Evolutionary conservation across 1,140 invertebrate species (phyloP), one percentile per base, ranked within the genome.

Genomic region (Musca domestica): DNA sequence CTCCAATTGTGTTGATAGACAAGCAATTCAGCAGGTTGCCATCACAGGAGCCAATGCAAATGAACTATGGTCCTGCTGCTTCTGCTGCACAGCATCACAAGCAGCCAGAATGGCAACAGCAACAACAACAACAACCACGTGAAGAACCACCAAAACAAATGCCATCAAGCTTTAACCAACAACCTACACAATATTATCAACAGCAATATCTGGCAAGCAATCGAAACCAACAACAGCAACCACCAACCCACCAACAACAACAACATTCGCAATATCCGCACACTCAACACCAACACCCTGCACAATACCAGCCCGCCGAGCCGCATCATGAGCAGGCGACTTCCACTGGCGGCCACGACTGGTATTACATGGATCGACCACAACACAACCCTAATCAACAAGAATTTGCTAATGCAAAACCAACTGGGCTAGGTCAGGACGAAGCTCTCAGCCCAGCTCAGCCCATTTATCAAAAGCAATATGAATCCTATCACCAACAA

Each of bases 401-500:
- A 30, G 27, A 30, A 5, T 9, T 41, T 41, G 34, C 10, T 5
- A 41, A 41, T 41, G 12, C 34, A 5, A 41, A 12, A 5, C 10
- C 34, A 12, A 10, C 10, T 41, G 34, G 34, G 34, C 12, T 41
- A 41, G 34, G 34, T 41, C 10, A 12, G 2, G 34, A 41, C 27
- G 27, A 30, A 30, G 3, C 34, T 10, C 2, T 41, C 10, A 5
- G 34, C 34, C 34, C 34, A 2, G n/a, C 70, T 72, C 6, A 67
- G 19, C 17, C 73, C 74, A 0, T 76, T 69, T 46, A 73, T 41
- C 54, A 67, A 61, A 27, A 61, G 20, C 56, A 61, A 61, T 61
- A 20, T 61, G 27, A 61, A 41, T 17, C 67, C n/a, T 67, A 41
- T 47, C 68, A 67, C 48, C 70, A 19, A 51, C 70, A 41, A 64